Base-by-base conservation (phyloP, 2,888 invertebrate genomes). In the Beris morrisii region DNA sequence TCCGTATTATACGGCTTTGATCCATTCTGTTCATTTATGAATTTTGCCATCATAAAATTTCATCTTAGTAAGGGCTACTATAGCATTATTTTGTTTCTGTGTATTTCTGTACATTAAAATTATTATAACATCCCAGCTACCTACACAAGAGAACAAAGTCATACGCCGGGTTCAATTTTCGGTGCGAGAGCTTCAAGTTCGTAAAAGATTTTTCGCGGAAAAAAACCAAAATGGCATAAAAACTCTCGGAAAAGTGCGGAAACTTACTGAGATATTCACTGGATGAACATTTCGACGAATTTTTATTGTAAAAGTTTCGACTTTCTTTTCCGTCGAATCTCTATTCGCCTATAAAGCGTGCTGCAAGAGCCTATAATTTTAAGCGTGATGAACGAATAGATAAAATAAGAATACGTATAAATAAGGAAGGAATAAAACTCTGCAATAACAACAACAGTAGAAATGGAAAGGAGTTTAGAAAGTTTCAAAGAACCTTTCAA, bases 381-480 rank as follows among this genome's bases (percentile, higher is more conserved):
- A 50, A 52, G 61, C 38, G 52, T 61, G 61, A 61, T 61, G 61
- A 61, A 52, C 61, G 52, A 50, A 61, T 50, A 50, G 52, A 61
- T 61, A 30, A 50, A 61, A 61, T 61, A 61, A 61, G 50, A 52
- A 61, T 50, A 61, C 43, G 50, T 4, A 52, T 59, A 61, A 43
- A 61, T 38, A 50, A 38, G 15, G 43, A 46, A 38, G 43, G 30
- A 52, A 61, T 7, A 38, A 38, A 38, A 38, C 9, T 3, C 7
- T 22, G 22, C 22, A 22, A 22, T 22, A 22, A 3, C 22, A 22
- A 22, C 22, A 22, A 22, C 3, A 9, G 38, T 38, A 38, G 38
- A 9, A 38, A 9, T 7, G 38, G 9, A 38, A 38, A 38, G 38
- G 4, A 38, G 38, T 38, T 38, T 38, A 1, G 38, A 5, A 38